These are phyloP conservation scores for Xenopus borealis DNA, from an alignment of 2,113 vertebrate genomes.

Conservation along the genomic window DNA sequence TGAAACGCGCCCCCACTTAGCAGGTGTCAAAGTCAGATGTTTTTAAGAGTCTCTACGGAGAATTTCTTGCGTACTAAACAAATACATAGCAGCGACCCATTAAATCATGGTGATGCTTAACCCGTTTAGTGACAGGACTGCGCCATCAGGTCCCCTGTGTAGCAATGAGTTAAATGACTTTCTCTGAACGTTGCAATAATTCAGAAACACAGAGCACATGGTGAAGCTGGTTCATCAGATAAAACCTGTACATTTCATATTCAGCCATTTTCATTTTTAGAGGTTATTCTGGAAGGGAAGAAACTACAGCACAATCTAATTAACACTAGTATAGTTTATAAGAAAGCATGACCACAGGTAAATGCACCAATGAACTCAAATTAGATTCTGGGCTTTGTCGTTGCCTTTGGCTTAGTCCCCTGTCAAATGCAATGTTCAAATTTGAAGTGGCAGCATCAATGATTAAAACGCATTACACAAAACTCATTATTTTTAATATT, in stretches of 20 bases:
- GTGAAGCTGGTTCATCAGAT: too few relatives aligned
- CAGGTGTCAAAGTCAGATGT: slow-evolving; percentile 33
- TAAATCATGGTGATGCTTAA: slow-evolving; percentile 13
- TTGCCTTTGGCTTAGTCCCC: neutral
- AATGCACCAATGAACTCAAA: slow-evolving; percentile 15
- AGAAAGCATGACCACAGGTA: neutral
- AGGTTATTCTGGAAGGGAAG: too few relatives aligned
- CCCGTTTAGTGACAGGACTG: neutral
- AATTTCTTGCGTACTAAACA: slow-evolving; percentile 21
- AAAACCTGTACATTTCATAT: too few relatives aligned
- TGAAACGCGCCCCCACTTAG: slow-evolving; percentile 8
- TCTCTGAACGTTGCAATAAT: too few relatives aligned
- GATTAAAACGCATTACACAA: neutral
- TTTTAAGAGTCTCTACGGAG: slow-evolving; percentile 16
- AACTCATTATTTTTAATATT: too few relatives aligned
- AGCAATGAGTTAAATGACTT: neutral
- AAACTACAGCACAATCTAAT: neutral
- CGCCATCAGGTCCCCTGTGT: neutral
- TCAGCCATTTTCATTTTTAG: too few relatives aligned
- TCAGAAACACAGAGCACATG: too few relatives aligned
- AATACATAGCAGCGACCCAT: slow-evolving; percentile 13
- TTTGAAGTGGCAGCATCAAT: neutral
- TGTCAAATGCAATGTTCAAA: neutral
- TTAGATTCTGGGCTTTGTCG: neutral
- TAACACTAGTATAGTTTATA: neutral